Conservation (phyloP, 2,888 invertebrate species). For the Torymus texanus region DNA sequence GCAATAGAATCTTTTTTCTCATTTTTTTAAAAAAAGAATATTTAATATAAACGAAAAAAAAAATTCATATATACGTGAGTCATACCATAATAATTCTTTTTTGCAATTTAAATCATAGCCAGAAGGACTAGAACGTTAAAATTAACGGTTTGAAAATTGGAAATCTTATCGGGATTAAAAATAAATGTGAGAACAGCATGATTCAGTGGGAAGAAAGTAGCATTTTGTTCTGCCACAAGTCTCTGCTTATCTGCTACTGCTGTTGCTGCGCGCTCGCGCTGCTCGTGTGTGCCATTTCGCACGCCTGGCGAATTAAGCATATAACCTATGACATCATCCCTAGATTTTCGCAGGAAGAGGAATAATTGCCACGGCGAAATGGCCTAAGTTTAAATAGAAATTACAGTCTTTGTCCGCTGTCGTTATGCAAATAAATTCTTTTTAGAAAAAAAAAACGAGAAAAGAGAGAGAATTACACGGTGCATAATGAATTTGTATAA, state of each 20-base stretch:
- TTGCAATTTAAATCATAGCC: too few relatives aligned
- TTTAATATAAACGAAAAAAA: too few relatives aligned
- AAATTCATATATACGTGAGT: too few relatives aligned
- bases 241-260: slow-evolving; percentile 17
- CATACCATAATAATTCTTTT: too few relatives aligned
- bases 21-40: too few relatives aligned
- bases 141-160: too few relatives aligned
- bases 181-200: not conserved
- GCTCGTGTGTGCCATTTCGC: slow-evolving; percentile 26
- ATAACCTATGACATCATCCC: slow-evolving; percentile 35
- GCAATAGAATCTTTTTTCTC: too few relatives aligned
- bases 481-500: too few relatives aligned
- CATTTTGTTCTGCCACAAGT: slow-evolving; percentile 27
- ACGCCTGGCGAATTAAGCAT: slow-evolving; percentile 28
- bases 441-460: not conserved
- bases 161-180: not conserved
- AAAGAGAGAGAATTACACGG: too few relatives aligned
- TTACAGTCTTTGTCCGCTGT: slow-evolving; percentile 4
- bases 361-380: slow-evolving; percentile 25
- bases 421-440: slow-evolving; percentile 21
- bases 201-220: slow-evolving; percentile 9
- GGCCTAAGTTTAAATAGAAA: slow-evolving; percentile 26
- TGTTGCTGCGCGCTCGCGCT: not conserved
- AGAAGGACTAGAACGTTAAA: too few relatives aligned
- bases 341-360: slow-evolving; percentile 38